Conservation (phyloP, 2,113 vertebrate genomes). For the Emydura subglobosa region DNA sequence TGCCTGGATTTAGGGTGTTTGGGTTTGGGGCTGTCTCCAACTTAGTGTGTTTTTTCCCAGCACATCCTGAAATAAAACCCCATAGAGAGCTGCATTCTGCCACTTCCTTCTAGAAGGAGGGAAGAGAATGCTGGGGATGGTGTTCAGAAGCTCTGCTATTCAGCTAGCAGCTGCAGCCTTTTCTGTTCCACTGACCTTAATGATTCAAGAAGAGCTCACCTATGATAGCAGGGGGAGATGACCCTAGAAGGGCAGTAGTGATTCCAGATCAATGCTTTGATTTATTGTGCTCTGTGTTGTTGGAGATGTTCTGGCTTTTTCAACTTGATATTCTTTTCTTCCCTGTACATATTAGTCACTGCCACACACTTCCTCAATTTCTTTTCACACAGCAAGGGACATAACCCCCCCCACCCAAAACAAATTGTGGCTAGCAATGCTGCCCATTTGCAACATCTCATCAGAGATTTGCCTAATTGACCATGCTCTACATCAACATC, state of each 20-base stretch:
- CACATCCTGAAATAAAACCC: not conserved
- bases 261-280: not conserved
- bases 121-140: not conserved
- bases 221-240: not conserved
- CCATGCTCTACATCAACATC: not conserved
- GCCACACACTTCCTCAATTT: not conserved
- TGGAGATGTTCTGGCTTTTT: not conserved
- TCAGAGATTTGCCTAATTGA: not conserved
- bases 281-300: not conserved
- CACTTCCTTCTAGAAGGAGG: not conserved
- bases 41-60: rapidly evolving
- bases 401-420: too few species aligned
- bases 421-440: not conserved
- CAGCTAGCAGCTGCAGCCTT: slow-evolving; percentile 19
- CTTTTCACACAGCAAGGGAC: rapidly evolving
- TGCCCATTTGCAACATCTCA: not conserved
- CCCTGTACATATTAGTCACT: rapidly evolving
- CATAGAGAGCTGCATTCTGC: slow-evolving; percentile 46
- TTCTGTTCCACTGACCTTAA: not conserved
- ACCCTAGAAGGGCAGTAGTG: not conserved
- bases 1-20: rapidly evolving
- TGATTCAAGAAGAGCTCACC: not conserved
- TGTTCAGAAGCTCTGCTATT: slow-evolving; percentile 2
- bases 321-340: not conserved
- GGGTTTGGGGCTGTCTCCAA: not conserved